These are phyloP conservation scores for Epinephelus fuscoguttatus DNA, from an alignment of 2,113 vertebrate genomes.

Conservation along the genomic window DNA sequence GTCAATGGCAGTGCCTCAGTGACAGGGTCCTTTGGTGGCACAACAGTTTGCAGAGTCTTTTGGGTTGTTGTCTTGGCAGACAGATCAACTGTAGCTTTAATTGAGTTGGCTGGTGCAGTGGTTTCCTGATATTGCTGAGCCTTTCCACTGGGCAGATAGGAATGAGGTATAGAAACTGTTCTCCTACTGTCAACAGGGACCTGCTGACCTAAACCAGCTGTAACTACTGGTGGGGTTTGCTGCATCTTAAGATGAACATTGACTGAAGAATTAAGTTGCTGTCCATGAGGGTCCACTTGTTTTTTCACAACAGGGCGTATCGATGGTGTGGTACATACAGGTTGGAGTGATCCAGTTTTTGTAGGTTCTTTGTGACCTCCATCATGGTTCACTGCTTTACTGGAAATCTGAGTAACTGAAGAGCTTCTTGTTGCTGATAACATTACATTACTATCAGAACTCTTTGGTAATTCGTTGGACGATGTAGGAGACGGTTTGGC, in stretches of 20 bases:
- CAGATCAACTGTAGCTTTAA: constrained; percentile 80
- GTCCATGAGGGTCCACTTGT: constrained; percentile 15
- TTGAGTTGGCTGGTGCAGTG: constrained; percentile 75
- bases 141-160: constrained; percentile 29
- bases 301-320: constrained; percentile 42
- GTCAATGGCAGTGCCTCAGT: constrained; percentile 71
- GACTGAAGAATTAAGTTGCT: background rate
- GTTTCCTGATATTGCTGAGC: constrained; percentile 37
- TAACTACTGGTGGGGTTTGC: constrained; percentile 12
- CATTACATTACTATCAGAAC: background rate
- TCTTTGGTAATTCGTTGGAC: constrained; percentile 34
- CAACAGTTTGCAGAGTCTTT: constrained; percentile 16
- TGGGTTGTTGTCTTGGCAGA: constrained; percentile 60
- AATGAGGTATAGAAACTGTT: constrained; percentile 16
- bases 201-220: constrained; percentile 11
- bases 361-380: constrained; percentile 10
- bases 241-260: constrained; percentile 8
- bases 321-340: background rate
- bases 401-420: background rate
- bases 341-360: constrained; percentile 3
- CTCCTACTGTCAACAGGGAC: constrained; percentile 21
- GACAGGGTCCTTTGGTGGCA: constrained; percentile 26
- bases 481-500: constrained; percentile 33
- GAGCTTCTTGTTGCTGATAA: constrained; percentile 23
- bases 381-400: constrained; percentile 7